Conservation (phyloP, 2,113 vertebrate genomes). For the Ancistrus triradiatus region DNA sequence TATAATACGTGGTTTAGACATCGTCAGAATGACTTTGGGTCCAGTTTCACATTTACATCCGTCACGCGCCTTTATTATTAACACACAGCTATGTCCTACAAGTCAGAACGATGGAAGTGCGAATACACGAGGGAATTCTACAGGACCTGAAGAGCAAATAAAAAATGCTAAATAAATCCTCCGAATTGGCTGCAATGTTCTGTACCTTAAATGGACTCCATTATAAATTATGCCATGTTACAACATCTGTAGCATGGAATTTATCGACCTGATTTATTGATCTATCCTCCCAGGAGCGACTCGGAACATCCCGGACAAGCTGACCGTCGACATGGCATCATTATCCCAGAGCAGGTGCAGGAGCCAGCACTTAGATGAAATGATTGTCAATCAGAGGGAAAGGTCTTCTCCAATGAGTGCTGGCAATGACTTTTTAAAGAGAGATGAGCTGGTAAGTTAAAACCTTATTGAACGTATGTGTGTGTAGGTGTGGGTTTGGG, state of each 20-base stretch:
- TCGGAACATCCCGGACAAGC: neutral
- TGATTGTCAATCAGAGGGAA: neutral
- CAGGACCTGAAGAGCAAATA: neutral
- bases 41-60: conserved; percentile 10
- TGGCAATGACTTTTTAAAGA: neutral
- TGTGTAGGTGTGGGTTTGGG: neutral
- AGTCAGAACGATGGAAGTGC: conserved; percentile 6
- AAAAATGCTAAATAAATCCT: too few relatives aligned
- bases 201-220: neutral
- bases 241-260: too few relatives aligned
- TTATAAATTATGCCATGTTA: too few relatives aligned
- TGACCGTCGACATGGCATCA: neutral
- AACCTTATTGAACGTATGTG: neutral
- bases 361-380: neutral
- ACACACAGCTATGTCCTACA: conserved; percentile 5
- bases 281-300: neutral
- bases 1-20: too few relatives aligned
- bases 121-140: too few relatives aligned
- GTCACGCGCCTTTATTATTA: conserved; percentile 11
- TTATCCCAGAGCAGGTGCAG: neutral
- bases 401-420: neutral
- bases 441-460: neutral
- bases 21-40: neutral
- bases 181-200: too few relatives aligned
- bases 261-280: too few relatives aligned